Conservation (phyloP, 2,113 vertebrate genomes). For the Bos indicus region DNA sequence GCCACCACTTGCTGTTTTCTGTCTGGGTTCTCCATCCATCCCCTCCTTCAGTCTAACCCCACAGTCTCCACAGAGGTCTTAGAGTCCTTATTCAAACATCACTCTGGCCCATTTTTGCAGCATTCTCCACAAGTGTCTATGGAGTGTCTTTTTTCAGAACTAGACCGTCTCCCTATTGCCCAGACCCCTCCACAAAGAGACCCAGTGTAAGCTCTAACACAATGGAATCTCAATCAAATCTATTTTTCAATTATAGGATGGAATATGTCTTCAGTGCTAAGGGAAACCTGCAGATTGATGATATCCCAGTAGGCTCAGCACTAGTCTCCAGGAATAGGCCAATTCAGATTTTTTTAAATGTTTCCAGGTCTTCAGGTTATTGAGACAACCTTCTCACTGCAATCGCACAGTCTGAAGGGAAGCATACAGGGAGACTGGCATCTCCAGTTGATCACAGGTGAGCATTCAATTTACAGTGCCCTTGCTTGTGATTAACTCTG, state of each 20-base stretch:
- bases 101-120: background rate
- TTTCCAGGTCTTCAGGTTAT: conserved; percentile 40
- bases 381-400: conserved; percentile 15
- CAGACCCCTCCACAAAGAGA: conserved; percentile 29
- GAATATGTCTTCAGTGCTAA: conserved; percentile 51
- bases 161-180: conserved; percentile 44
- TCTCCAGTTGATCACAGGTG: background rate
- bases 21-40: background rate
- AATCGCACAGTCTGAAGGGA: background rate
- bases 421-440: background rate
- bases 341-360: conserved; percentile 28
- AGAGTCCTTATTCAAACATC: background rate
- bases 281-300: conserved; percentile 51
- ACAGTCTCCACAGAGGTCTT: background rate
- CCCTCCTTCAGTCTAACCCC: background rate
- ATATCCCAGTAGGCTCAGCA: conserved; percentile 43
- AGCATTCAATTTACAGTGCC: background rate
- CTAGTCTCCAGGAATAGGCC: conserved; percentile 45
- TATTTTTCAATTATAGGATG: conserved; percentile 63
- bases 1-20: background rate
- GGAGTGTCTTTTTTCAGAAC: conserved; percentile 34
- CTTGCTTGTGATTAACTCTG: background rate
- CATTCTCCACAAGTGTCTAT: background rate
- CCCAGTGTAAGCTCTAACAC: conserved; percentile 25
- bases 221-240: conserved; percentile 64